phyloP scores from a whole-genome alignment of 2,797 vertebrate species.

The Monodelphis domestica region DNA sequence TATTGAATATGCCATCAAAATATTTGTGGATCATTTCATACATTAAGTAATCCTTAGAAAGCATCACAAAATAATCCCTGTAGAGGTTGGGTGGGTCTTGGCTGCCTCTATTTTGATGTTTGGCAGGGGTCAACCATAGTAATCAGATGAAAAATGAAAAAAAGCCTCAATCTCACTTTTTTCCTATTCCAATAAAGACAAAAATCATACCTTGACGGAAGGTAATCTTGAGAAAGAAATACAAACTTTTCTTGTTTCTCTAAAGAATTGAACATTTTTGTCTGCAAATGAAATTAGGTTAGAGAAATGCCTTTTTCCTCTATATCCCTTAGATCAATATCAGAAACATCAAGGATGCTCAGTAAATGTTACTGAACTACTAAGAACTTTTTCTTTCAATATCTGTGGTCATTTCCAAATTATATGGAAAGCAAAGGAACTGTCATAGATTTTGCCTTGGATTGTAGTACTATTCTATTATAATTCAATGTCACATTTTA shows the following conservation, averaged over 20 bases:
- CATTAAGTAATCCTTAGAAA: constrained; percentile 44
- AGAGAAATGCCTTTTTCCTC: background rate
- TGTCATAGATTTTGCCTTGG: background rate
- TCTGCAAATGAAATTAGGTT: background rate
- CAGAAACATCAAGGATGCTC: background rate
- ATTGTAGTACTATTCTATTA: background rate
- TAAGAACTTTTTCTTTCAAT: background rate
- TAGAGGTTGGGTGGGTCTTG: background rate
- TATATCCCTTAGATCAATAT: background rate
- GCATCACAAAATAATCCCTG: constrained; percentile 10
- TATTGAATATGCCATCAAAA: constrained; percentile 53
- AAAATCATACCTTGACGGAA: background rate
- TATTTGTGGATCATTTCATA: constrained; percentile 38
- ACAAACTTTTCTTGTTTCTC: background rate
- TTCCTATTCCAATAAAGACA: constrained; percentile 5
- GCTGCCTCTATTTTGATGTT: constrained; percentile 46
- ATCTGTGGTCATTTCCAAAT: background rate
- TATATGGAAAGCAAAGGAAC: background rate
- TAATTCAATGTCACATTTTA: background rate
- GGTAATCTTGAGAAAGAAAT: too few relatives aligned
- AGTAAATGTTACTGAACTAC: background rate
- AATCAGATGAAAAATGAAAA: constrained; percentile 14
- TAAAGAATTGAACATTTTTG: constrained; percentile 30
- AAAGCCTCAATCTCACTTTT: background rate
- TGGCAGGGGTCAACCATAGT: constrained; percentile 22